Evolutionary conservation across 2,888 invertebrate species (phyloP).

Genomic region (Eucriotettix oculatus): DNA sequence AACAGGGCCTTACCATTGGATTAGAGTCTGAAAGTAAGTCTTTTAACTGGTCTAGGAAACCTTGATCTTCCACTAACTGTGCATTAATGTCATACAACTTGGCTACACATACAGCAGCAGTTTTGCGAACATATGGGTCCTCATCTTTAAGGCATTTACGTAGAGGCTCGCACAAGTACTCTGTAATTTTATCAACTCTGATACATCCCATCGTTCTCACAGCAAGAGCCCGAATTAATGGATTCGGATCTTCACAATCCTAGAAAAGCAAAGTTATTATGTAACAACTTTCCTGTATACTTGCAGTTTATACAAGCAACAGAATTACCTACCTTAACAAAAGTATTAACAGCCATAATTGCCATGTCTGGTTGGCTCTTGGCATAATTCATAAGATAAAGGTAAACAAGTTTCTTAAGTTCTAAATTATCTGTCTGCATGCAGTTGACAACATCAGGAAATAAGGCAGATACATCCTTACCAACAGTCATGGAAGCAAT

Average conservation of each 20-base stretch:
- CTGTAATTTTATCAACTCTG: constrained; percentile 98
- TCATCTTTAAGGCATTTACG: constrained; percentile 90
- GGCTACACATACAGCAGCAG: constrained; percentile 98
- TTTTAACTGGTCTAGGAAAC: constrained; percentile 90
- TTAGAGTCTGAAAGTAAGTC: constrained; percentile 97
- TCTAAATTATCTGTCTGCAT: constrained; percentile 99
- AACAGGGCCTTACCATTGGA: constrained; percentile 64
- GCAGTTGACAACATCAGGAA: constrained; percentile 99
- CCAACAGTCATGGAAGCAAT: constrained; percentile 99
- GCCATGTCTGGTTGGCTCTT: constrained; percentile 99
- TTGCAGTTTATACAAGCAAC: too few relatives aligned
- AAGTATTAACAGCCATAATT: constrained; percentile 99
- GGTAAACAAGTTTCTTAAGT: constrained; percentile 93
- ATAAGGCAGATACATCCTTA: constrained; percentile 95
- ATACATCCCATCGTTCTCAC: constrained; percentile 99
- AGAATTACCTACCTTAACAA: constrained; percentile 69
- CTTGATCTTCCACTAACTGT: constrained; percentile 62
- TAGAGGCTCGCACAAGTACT: constrained; percentile 95
- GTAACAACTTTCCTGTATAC: background rate
- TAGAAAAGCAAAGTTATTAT: constrained; percentile 24
- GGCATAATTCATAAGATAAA: constrained; percentile 99
- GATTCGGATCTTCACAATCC: constrained; percentile 99
- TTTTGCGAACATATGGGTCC: constrained; percentile 95
- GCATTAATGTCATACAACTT: constrained; percentile 93
- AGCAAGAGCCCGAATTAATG: constrained; percentile 91